phyloP scores from a whole-genome alignment of 1,140 invertebrate genomes.

The Zaprionus taronus region DNA sequence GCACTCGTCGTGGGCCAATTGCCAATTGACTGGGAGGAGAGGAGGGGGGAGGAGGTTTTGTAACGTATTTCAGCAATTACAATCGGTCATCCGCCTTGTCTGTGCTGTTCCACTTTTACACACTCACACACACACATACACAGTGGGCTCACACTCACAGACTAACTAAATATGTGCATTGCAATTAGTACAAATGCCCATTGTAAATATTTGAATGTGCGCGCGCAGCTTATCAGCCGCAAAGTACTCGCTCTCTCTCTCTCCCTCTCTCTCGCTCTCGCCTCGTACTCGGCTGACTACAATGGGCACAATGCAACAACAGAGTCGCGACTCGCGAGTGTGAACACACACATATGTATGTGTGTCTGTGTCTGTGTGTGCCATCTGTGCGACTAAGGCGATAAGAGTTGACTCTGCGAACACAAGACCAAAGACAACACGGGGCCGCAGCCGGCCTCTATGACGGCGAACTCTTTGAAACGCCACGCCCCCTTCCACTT shows the following conservation, averaged over 20 bases:
- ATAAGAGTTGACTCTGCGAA: constrained; percentile 25
- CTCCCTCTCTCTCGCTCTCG: not conserved
- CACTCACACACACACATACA: constrained; percentile 11
- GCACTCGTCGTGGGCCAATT: constrained; percentile 21
- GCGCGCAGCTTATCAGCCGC: constrained; percentile 62
- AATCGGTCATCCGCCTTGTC: constrained; percentile 37
- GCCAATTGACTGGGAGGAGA: not conserved
- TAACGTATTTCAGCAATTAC: constrained; percentile 48
- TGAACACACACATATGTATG: constrained; percentile 1
- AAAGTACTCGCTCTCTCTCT: constrained; percentile 19
- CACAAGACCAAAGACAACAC: constrained; percentile 35
- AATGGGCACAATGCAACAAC: constrained; percentile 27
- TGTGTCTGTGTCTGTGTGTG: constrained; percentile 1
- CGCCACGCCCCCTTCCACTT: not conserved
- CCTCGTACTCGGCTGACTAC: not conserved
- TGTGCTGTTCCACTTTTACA: constrained; percentile 40
- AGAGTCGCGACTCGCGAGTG: constrained; percentile 12
- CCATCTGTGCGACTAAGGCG: constrained; percentile 33
- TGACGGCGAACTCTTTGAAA: not conserved
- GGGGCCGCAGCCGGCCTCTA: constrained; percentile 16
- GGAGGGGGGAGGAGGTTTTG: constrained; percentile 22
- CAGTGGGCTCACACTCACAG: constrained; percentile 22
- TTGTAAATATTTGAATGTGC: constrained; percentile 61
- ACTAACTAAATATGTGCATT: constrained; percentile 54
- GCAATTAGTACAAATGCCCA: constrained; percentile 62